Base-by-base conservation (phyloP, 1,140 invertebrate genomes). In the Drosophila bipectinata region DNA sequence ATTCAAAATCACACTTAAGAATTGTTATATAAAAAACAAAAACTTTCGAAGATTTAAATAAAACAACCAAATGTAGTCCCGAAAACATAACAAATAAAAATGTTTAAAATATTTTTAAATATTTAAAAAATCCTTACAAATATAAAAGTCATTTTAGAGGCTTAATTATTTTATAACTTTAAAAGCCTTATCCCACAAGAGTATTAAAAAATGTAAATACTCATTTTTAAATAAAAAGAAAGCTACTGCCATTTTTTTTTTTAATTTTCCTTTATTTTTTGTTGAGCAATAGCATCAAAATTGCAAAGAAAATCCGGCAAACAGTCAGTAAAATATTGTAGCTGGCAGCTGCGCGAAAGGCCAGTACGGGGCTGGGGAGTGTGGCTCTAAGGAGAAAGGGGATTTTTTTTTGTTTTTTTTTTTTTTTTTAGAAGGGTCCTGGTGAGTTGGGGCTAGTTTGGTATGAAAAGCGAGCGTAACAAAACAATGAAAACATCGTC, bases 401-500 rank as follows among this genome's bases (percentile, higher is more conserved):
- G 8, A 10, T 8, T 8, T 2, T 34, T 34, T 32, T 32, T 1
- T 30, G 4, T 7, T 8, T 34, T 34, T 8, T 0, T 2, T 34
- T 3, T 34, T 34, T 10, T 32, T 34, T 9, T 10, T 34, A 10
- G 30, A 10, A 24, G 30, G 6, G 10, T 28, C n/a, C 5, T 15
- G 49, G 37, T 45, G 55, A 48, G 21, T 47, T 45, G 55, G 66
- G 57, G 59, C 48, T 64, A 66, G 66, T 69, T 69, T 68, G 55
- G 66, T 69, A 69, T 69, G 66, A 69, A 69, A 79, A 75, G 66
- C 69, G 67, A 77, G 81, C 67, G 72, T 84, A 75, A 84, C 74
- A 85, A 79, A 85, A 85, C 82, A 85, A 85, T 85, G 82, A 85
- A 85, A 85, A 85, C 81, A 85, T 85, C 74, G 82, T 85, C 81